phyloP scores from a whole-genome alignment of 2,113 vertebrate species.

The Pantherophis guttatus region DNA sequence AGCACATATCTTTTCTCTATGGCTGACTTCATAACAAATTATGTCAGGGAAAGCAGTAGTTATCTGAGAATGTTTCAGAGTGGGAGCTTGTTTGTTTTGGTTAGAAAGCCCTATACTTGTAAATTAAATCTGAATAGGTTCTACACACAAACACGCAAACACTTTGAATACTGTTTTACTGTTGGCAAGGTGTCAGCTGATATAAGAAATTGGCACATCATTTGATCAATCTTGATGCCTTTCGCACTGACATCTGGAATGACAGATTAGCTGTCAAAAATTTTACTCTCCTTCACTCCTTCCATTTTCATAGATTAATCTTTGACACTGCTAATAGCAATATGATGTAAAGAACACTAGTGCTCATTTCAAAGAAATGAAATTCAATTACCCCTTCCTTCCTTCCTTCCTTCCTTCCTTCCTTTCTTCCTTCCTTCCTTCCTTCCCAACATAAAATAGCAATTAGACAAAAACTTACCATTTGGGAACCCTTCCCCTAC shows the following conservation, averaged over 20 bases:
- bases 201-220: background rate
- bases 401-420: background rate
- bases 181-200: background rate
- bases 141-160: background rate
- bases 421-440: background rate
- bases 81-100: background rate
- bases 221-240: background rate
- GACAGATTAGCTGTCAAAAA: background rate
- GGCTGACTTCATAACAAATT: background rate
- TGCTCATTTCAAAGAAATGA: background rate
- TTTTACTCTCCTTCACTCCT: background rate
- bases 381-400: background rate
- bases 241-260: background rate
- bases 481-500: slow-evolving; percentile 72
- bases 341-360: fast-evolving
- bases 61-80: background rate
- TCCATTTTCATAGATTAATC: background rate
- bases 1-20: background rate
- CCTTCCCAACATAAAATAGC: fast-evolving
- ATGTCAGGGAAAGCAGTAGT: background rate
- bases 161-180: background rate
- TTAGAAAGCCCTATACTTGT: background rate
- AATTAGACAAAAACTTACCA: slow-evolving; percentile 69
- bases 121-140: background rate
- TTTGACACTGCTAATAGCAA: background rate